These are phyloP conservation scores for Caenorhabditis sp. DNA, from an alignment of 2,888 invertebrate genomes.

Conservation along the genomic window DNA sequence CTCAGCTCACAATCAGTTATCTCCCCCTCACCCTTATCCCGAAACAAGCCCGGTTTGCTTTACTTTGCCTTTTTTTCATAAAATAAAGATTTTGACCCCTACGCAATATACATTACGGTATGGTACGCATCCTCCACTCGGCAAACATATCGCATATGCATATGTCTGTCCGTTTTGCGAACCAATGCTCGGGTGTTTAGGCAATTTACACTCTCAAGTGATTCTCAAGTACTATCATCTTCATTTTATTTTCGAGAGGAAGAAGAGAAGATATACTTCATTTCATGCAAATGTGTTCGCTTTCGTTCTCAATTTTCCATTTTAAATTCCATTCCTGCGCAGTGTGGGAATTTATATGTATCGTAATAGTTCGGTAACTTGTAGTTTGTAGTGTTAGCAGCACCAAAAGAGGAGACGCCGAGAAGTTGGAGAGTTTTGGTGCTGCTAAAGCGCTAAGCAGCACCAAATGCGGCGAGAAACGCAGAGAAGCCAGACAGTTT, in stretches of 20 bases:
- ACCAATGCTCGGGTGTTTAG: slow-evolving; percentile 57
- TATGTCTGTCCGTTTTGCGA: slow-evolving; percentile 28
- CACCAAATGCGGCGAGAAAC: too few relatives aligned
- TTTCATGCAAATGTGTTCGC: slow-evolving; percentile 11
- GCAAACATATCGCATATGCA: slow-evolving; percentile 26
- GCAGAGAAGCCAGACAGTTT: too few relatives aligned
- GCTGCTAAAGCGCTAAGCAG: too few relatives aligned
- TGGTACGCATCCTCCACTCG: neutral
- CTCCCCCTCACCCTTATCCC: neutral
- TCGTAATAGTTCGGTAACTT: neutral
- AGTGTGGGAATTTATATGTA: neutral
- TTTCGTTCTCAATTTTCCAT: neutral
- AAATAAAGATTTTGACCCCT: too few relatives aligned
- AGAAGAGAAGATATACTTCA: slow-evolving; percentile 20
- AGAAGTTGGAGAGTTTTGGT: too few relatives aligned
- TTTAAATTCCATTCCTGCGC: too few relatives aligned
- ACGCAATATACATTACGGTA: slow-evolving; percentile 13
- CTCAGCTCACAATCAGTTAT: neutral
- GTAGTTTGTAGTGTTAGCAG: slow-evolving; percentile 5
- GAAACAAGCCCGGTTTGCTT: too few relatives aligned
- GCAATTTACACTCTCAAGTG: slow-evolving; percentile 67
- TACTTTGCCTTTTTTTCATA: too few relatives aligned
- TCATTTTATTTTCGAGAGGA: slow-evolving; percentile 23
- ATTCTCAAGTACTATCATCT: slow-evolving; percentile 52
- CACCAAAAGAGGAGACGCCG: too few relatives aligned